Conservation (phyloP, 2,113 vertebrate genomes). For the Clarias batrachus region DNA sequence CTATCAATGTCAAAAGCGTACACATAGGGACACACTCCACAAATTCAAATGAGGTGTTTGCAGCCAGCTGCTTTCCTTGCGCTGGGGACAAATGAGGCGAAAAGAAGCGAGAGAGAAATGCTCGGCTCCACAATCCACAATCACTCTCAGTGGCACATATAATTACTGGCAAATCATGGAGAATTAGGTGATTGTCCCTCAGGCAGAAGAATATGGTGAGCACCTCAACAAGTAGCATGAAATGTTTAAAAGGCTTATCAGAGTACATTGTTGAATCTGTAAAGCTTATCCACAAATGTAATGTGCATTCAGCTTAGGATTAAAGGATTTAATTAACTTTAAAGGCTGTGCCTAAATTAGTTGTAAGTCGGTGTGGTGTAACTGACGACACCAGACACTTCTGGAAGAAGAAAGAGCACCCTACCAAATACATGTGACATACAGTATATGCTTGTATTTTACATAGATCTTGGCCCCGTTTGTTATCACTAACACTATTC, state of each 20-base stretch:
- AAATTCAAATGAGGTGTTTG: slow-evolving; percentile 45
- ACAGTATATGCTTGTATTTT: not conserved
- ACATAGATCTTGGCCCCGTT: not conserved
- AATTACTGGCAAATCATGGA: slow-evolving; percentile 38
- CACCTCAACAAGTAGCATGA: slow-evolving; percentile 36
- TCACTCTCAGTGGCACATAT: slow-evolving; percentile 32
- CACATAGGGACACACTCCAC: slow-evolving; percentile 28
- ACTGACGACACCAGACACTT: slow-evolving; percentile 9
- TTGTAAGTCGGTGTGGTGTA: not conserved
- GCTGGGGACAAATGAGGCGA: slow-evolving; percentile 39
- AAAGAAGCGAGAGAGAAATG: not conserved
- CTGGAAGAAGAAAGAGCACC: not conserved
- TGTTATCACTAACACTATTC: not conserved
- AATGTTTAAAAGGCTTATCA: slow-evolving; percentile 36
- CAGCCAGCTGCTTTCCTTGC: slow-evolving; percentile 15
- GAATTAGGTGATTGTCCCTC: slow-evolving; percentile 41
- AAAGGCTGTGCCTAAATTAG: slow-evolving; percentile 26
- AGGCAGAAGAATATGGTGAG: slow-evolving; percentile 20
- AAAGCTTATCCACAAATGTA: slow-evolving; percentile 23
- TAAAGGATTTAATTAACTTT: slow-evolving; percentile 41
- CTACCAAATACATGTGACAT: not conserved
- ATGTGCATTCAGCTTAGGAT: slow-evolving; percentile 26
- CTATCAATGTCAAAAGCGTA: slow-evolving; percentile 41
- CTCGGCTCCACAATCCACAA: slow-evolving; percentile 43
- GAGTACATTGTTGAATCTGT: slow-evolving; percentile 34